Base-by-base conservation (phyloP, 2,797 vertebrate genomes). In the Spea hammondii region DNA sequence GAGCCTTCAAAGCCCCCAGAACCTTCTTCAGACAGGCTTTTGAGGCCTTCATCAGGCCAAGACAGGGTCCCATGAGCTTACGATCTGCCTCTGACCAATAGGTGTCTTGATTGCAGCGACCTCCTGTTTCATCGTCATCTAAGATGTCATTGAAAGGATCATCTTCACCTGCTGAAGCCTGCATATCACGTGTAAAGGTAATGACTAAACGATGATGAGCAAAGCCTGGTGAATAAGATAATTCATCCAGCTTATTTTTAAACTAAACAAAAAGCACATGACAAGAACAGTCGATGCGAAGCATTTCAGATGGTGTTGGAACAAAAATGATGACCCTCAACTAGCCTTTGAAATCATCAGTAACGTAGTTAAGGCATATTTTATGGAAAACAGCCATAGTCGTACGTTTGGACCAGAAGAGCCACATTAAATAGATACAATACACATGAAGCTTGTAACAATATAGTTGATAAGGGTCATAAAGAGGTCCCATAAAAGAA, bases 81-180 rank as follows among this genome's bases (percentile, higher is more conserved):
- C 92, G 87, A 88, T 98, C 97, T 48, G 83, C 88, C 79, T 95
- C 94, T 0, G 96, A 97, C 96, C 96, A 98, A n/a, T 95, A 94
- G 0, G 89, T 91, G 84, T 97, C 95, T 82, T 85, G 92, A 87
- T 96, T 95, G n/a, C 91, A 94, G 2, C 91, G 91, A 14, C 88
- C 89, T 45, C 89, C 93, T 71, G 89, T 84, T 4, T 89, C 87
- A 32, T 92, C 92, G 1, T 92, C 92, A 1, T 92, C 92, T 44
- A 95, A 86, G 32, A 95, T 85, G 17, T 95, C 95, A 4, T 83
- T 88, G 74, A 94, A 96, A 0, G 96, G 96, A 83, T 96, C 95
- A 6, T 90, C 87, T 47, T 84, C 90, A 74, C 95, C 95, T 0
- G 89, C 84, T 79, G 94, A 82, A 6, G 96, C 95, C 96, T 98